Base-by-base conservation (phyloP, 2,113 vertebrate genomes). In the Rhinichthys klamathensis region DNA sequence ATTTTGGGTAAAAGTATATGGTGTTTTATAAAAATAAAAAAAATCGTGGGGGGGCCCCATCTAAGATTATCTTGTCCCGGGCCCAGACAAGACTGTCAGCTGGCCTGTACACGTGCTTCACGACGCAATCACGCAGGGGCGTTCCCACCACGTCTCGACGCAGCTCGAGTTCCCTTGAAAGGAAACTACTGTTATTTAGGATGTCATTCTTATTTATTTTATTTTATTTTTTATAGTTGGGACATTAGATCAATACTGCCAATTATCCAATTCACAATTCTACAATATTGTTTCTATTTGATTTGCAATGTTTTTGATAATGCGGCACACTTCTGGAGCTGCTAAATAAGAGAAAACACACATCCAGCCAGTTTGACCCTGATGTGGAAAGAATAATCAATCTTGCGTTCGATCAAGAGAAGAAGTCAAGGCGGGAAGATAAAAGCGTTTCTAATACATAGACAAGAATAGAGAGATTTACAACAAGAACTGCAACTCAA, bases 351-450 rank as follows among this genome's bases (percentile, higher is more conserved):
- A 74, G 25, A 46, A 41, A 49, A 49, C 41, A 49, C 72, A 9
- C 72, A 49, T 27, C 5, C 41, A 49, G 12, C 13, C 72, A 74
- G 41, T 46, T 16, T 74, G 72, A 74, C 41, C n/a, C 12, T 74
- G 72, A 74, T 6, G 38, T 12, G 1, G 38, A 74, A 74, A 46
- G 41, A 74, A 74, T 46, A 74, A 74, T 74, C 70, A 8, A 74
- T 74, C 70, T 25, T 3, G 6, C 12, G 0, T 46, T 46, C 11
- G 38, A 72, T 72, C 70, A 46, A 74, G 70, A 73, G 23, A 74
- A 74, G 70, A 1, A 16, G 41, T 74, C 4, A 11, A 23, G 32
- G 67, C 32, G n/a, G 70, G 41, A 74, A 74, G 41, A 74, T 46
- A 13, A 74, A 49, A 49, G n/a, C n/a, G 1, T 16, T 74, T 74